Evolutionary conservation across 2,797 vertebrate genomes (phyloP).

Genomic region (Halcyon badia): DNA sequence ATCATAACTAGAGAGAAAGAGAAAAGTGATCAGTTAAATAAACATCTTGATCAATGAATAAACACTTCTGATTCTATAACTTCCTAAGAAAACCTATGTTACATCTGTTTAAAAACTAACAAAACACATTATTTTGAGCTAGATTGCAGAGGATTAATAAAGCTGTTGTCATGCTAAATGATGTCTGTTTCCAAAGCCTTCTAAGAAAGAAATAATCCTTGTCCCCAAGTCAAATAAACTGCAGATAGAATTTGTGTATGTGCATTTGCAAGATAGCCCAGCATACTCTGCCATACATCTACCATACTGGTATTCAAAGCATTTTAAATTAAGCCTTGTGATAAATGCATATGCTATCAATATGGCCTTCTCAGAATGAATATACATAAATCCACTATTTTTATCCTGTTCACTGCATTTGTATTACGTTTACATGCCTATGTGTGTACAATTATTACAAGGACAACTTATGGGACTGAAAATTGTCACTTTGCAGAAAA

Average conservation of each 20-base stretch:
- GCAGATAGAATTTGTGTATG: background rate
- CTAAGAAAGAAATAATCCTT: background rate
- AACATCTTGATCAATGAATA: background rate
- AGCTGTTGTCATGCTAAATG: background rate
- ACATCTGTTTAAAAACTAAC: background rate
- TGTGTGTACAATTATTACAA: background rate
- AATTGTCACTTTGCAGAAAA: background rate
- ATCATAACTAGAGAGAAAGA: background rate
- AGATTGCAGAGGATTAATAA: background rate
- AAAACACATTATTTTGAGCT: background rate
- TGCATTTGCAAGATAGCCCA: background rate
- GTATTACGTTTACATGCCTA: background rate
- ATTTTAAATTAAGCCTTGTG: slow-evolving; percentile 26
- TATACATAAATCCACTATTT: background rate
- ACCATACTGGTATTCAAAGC: background rate
- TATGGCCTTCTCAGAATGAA: background rate
- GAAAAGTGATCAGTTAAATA: background rate
- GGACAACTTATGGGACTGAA: background rate
- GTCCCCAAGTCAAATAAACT: background rate
- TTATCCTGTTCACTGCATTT: slow-evolving; percentile 2
- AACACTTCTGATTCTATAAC: background rate
- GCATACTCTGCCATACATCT: background rate
- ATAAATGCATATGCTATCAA: background rate
- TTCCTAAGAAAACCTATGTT: background rate
- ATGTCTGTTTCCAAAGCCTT: background rate